Evolutionary conservation across 2,888 invertebrate genomes (phyloP).

Genomic region (Hetaerina titia): DNA sequence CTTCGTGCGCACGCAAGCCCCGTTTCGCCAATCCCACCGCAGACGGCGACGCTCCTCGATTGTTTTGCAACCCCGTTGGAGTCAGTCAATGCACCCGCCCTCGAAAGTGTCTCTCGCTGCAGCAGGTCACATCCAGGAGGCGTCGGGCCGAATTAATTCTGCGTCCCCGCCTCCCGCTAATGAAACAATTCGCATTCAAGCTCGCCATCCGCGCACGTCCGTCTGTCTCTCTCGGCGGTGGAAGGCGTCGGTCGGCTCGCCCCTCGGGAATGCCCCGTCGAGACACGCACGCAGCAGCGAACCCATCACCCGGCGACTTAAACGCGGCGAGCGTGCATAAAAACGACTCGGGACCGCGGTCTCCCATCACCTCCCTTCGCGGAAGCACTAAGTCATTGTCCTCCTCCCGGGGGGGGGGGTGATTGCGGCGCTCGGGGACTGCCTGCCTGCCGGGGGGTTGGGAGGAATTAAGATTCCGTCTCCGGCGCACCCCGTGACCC

Average conservation of each 20-base stretch:
- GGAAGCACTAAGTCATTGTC: slow-evolving; percentile 24
- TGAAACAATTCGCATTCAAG: slow-evolving; percentile 25
- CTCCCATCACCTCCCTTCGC: not conserved
- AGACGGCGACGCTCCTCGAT: no score
- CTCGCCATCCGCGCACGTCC: not conserved
- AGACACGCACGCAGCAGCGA: no score
- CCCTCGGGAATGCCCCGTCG: no score
- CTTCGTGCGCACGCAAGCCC: no score
- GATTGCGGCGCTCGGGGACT: not conserved
- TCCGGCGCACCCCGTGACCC: not conserved
- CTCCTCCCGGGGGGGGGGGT: not conserved
- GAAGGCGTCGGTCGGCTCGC: not conserved
- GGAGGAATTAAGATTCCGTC: not conserved
- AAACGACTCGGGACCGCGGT: not conserved
- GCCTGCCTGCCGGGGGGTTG: not conserved
- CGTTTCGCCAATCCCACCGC: no score
- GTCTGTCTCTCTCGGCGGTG: not conserved
- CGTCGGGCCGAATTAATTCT: slow-evolving; percentile 14
- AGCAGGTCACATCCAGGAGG: not conserved
- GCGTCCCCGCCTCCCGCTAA: slow-evolving; percentile 6
- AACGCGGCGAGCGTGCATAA: not conserved
- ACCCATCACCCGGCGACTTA: no score
- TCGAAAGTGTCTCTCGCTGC: not conserved
- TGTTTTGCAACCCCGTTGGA: no score
- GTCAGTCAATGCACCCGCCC: not conserved